Base-by-base conservation (phyloP, 1,140 invertebrate species). In the Telenomus remus region DNA sequence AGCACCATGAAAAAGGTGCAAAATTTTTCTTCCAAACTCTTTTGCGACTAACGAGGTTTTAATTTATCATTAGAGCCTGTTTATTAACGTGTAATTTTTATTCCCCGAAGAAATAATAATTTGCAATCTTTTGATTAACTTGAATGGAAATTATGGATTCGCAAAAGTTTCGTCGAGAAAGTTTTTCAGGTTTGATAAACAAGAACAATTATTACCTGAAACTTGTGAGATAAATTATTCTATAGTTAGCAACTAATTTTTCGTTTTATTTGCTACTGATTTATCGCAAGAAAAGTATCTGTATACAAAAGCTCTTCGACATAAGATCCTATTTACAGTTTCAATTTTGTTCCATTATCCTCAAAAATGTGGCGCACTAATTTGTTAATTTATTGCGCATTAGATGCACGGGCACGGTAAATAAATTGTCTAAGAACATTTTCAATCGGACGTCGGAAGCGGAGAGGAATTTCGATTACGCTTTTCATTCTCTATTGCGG, bases 311-410 rank as follows among this genome's bases (percentile, higher is more conserved):
- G 37, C 37, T 9, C 37, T 39, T 9, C 8, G 37, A 39, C 3
- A 39, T 9, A 9, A 4, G 9, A 39, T 44, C 13, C 37, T 11
- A n/a, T 44, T 7, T 4, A 5, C 8, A 8, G 11, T 13, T 44
- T 12, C n/a, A 7, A 12, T 44, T 44, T 44, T 8, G 43, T 8
- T 13, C 8, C 11, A 39, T 39, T 39, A 11, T 39, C 37, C n/a
- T 2, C 43, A 44, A 44, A 12, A 44, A 44, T 44, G 43, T 12
- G 13, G 11, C 11, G n/a, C 12, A 13, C 12, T 44, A 44, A 13
- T 44, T 44, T 44, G 43, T 44, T 44, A 44, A 44, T 12, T 44
- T 44, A 14, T 44, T 44, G 13, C n/a, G n/a, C 43, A 44, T 44
- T 44, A 44, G 11, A 13, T n/a, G n/a, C n/a, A n/a, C 3, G 11